These are phyloP conservation scores for Latrodectus hesperus DNA, from an alignment of 2,888 invertebrate genomes.

Conservation along the genomic window DNA sequence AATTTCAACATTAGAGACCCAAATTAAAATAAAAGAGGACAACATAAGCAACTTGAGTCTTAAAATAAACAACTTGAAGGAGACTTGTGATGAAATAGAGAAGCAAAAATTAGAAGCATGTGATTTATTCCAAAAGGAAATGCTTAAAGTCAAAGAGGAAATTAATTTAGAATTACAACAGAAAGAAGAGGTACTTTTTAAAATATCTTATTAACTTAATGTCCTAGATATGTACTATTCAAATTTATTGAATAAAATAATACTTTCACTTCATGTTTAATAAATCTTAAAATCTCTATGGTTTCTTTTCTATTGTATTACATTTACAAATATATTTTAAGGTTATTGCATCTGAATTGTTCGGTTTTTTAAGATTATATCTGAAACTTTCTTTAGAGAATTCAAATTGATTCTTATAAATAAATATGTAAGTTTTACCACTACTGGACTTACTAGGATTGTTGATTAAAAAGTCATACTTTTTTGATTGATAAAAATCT, in stretches of 20 bases:
- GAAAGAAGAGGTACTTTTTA: slow-evolving; percentile 24
- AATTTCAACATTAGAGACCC: background rate
- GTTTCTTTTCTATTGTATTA: too few relatives aligned
- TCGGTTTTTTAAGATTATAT: too few relatives aligned
- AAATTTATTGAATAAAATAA: too few relatives aligned
- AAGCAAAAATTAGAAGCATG: slow-evolving; percentile 10
- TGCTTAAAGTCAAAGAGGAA: background rate
- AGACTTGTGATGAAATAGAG: background rate
- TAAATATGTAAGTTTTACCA: too few relatives aligned
- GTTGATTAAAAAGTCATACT: too few relatives aligned
- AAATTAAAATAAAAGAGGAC: slow-evolving; percentile 19
- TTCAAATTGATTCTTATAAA: too few relatives aligned
- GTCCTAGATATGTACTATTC: too few relatives aligned
- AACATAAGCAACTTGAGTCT: slow-evolving; percentile 11
- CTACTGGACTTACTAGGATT: too few relatives aligned
- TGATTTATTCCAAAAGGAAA: background rate
- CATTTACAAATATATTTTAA: too few relatives aligned
- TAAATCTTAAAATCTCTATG: background rate
- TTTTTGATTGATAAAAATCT: too few relatives aligned
- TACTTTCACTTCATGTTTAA: background rate
- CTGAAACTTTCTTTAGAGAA: too few relatives aligned
- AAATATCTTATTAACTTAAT: background rate
- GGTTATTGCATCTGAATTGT: too few relatives aligned
- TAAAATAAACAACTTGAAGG: slow-evolving; percentile 4
- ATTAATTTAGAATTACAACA: slow-evolving; percentile 18